Base-by-base conservation (phyloP, 2,113 vertebrate species). In the Suncus etruscus region DNA sequence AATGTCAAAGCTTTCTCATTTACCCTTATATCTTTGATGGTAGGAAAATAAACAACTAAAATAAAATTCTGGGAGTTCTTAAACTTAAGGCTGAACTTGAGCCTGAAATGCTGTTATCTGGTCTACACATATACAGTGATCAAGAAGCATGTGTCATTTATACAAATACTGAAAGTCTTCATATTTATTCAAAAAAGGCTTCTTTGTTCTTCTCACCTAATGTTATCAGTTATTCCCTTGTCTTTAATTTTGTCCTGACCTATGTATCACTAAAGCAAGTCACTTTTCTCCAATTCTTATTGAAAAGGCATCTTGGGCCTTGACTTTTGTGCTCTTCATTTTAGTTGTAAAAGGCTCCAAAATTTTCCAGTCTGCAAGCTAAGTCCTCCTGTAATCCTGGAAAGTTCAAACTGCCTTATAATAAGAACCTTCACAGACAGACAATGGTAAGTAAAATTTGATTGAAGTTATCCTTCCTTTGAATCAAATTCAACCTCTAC, bases 131-230 rank as follows among this genome's bases (percentile, higher is more conserved):
- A 72, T 1, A 45, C 0, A 29, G 50, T 20, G 48, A 24, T 5
- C 25, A 61, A 22, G 39, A 6, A 73, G 48, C 11, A 48, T 3
- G 48, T 16, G 47, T 8, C 3, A 61, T 4, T 10, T 63, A 20
- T 0, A 14, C 1, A 32, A 32, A 29, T 32, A 83, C 3, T 1
- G 6, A 82, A 77, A 65, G 51, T 8, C 50, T 83, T 76, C 66
- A 88, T 65, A 70, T 76, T 79, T n/a, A 88, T 73, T n/a, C 83
- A 39, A 61, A 74, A 92, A 90, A 39, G 32, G 22, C 45, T 20
- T 83, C 45, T 87, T 50, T 47, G 27, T 86, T 72, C 65, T 80
- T 32, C 58, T 80, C 29, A 47, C n/a, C 8, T 66, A 94, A 61
- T 12, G 15, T n/a, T 58, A 14, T 32, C n/a, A 72, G 32, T 45